Conservation (phyloP, 2,888 invertebrate species). For the Arrhopalites spinosus region DNA sequence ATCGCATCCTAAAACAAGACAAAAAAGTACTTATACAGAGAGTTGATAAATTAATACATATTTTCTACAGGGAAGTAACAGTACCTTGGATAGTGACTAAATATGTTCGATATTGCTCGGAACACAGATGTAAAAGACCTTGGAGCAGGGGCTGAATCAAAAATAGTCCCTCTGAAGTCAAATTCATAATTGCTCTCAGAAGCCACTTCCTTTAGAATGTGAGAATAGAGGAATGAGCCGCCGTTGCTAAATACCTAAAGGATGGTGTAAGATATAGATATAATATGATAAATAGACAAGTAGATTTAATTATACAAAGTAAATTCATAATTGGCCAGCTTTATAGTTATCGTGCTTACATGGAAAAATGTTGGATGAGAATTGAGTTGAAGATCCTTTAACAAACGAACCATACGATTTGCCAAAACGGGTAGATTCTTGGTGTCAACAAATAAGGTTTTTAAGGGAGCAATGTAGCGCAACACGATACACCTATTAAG, state of each 20-base stretch:
- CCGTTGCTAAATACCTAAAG: constrained; percentile 71
- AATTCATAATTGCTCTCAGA: constrained; percentile 38
- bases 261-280: no score
- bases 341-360: no score
- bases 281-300: no score
- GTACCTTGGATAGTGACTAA: constrained; percentile 59
- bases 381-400: constrained; percentile 68
- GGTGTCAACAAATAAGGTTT: constrained; percentile 64
- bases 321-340: no score
- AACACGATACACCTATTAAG: constrained; percentile 70
- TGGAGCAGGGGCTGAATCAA: constrained; percentile 74
- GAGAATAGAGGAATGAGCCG: constrained; percentile 73
- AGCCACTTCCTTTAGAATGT: constrained; percentile 60
- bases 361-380: constrained; percentile 75
- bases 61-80: neutral
- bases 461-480: constrained; percentile 72
- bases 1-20: constrained; percentile 42
- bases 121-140: constrained; percentile 66
- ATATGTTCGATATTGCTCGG: constrained; percentile 67
- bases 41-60: no score
- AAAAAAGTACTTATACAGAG: neutral
- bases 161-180: constrained; percentile 67
- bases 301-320: no score
- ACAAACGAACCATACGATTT: constrained; percentile 38
- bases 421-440: constrained; percentile 44